These are phyloP conservation scores for Amblyraja radiata DNA, from an alignment of 2,797 vertebrate species.

Conservation along the genomic window DNA sequence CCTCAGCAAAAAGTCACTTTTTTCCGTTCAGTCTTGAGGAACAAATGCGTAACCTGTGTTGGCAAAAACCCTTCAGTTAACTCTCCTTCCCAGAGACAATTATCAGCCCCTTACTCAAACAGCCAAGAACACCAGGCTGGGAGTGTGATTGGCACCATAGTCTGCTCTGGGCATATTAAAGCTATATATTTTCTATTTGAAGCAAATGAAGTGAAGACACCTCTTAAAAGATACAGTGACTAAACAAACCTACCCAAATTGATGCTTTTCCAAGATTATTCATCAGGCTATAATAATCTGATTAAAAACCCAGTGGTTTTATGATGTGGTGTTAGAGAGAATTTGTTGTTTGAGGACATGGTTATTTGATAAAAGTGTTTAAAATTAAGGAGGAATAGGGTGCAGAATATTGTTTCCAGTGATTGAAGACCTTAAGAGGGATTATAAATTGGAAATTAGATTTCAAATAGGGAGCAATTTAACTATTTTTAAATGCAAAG, in stretches of 20 bases:
- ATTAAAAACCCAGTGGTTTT: not conserved
- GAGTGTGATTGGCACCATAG: not conserved
- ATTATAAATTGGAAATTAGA: not conserved
- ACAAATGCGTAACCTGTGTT: not conserved
- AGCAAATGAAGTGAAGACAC: not conserved
- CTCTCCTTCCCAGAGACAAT: not conserved
- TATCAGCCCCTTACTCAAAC: not conserved
- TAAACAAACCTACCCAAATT: not conserved
- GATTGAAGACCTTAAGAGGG: not conserved
- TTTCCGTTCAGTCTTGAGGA: not conserved
- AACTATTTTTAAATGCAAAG: not conserved
- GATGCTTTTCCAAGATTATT: not conserved
- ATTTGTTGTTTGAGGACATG: not conserved
- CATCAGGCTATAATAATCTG: not conserved
- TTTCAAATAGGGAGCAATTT: not conserved
- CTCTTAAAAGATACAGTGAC: not conserved
- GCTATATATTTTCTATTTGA: not conserved
- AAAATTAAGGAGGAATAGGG: not conserved
- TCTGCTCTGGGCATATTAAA: not conserved
- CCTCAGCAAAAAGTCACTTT: not conserved
- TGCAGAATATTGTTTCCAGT: not conserved
- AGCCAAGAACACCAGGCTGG: not conserved
- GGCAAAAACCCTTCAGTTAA: not conserved
- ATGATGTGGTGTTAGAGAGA: not conserved
- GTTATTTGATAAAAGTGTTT: not conserved